Percentiles rank a stretch among this genome's conserved stretches.
Evolutionary conservation across 2,888 invertebrate genomes (phyloP).

Genomic region (Teleogryllus oceanicus): DNA sequence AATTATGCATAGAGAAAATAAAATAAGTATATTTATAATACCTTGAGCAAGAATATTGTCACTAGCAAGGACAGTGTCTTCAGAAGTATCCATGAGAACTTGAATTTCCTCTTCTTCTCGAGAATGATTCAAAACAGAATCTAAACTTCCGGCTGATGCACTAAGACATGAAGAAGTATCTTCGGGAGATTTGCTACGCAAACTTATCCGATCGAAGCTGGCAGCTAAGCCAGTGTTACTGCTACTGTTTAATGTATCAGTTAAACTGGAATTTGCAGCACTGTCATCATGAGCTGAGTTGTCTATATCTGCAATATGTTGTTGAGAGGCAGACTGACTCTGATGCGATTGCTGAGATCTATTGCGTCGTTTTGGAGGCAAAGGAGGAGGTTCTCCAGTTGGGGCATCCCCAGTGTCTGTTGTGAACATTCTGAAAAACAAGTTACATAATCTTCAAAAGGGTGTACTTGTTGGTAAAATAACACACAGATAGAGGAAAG

Average conservation of each 20-base stretch:
- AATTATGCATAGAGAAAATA: too few species aligned
- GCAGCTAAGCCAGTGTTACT: slow-evolving; percentile 32
- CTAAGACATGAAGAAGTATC: slow-evolving; percentile 65
- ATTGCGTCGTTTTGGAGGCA: slow-evolving; percentile 54
- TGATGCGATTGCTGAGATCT: slow-evolving; percentile 23
- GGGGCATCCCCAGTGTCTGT: slow-evolving; percentile 22
- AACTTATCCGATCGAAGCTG: slow-evolving; percentile 40
- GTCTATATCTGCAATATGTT: slow-evolving; percentile 28
- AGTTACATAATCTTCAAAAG: too few species aligned
- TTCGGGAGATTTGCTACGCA: slow-evolving; percentile 71
- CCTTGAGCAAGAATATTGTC: slow-evolving; percentile 36
- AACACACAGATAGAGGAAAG: too few species aligned
- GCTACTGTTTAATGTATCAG: slow-evolving; percentile 34
- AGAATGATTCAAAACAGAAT: slow-evolving; percentile 85
- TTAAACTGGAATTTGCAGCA: slow-evolving; percentile 28
- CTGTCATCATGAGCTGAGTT: slow-evolving; percentile 27
- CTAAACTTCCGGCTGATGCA: slow-evolving; percentile 75
- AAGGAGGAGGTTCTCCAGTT: slow-evolving; percentile 53
- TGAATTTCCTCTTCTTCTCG: slow-evolving; percentile 60
- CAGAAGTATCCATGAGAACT: slow-evolving; percentile 34
- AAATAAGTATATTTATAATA: background rate
- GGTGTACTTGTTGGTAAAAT: too few species aligned
- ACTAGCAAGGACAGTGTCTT: slow-evolving; percentile 33
- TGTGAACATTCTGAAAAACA: too few species aligned
- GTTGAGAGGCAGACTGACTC: slow-evolving; percentile 12